Base-by-base conservation (phyloP, 2,113 vertebrate genomes). In the Rhea pennata region DNA sequence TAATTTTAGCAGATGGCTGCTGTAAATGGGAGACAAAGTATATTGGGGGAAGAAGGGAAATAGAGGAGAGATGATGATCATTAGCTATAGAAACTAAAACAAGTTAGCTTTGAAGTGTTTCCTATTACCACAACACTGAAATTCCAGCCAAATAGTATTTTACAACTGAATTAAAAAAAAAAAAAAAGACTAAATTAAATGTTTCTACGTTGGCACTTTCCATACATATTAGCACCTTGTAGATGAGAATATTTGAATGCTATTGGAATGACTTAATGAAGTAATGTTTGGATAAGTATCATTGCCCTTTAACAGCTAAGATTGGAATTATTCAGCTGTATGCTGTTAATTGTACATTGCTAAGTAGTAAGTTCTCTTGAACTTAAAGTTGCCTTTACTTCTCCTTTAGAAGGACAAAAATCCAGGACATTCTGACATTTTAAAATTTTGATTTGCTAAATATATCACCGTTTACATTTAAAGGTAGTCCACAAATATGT, bases 1-100 rank as follows among this genome's bases (percentile, higher is more conserved):
- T 95, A 92, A 87, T 87, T 91, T 96, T 93, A 93, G 79, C 76
- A 96, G 76, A 94, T 70, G 70, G 36, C 36, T 95, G 12, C 46
- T 77, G 93, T 96, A 77, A 91, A 75, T 66, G 27, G 39, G 75
- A 96, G 72, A 81, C 46, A 73, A 77, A 91, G 20, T 77, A 27
- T 83, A 88, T 24, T 53, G 36, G 58, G 26, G 65, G 10, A 92
- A 8, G 9, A 87, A 81, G 19, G 20, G 27, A 93, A 93, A 75
- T 33, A 82, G 73, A 88, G 15, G 20, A 85, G 46, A 76, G 12
- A 36, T 79, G 17, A 56, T 85, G 65, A 91, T 66, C 8, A 1
- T 64, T 87, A 73, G 7, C 50, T 74, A 89, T 6, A 91, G 46
- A 83, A 84, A 96, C 91, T 56, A 88, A 84, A 75, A 62, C 44